Percentiles rank a stretch among this genome's conserved stretches.
Evolutionary conservation across 2,888 invertebrate genomes (phyloP).

Genomic region (Nephrotoma guestfalica): DNA sequence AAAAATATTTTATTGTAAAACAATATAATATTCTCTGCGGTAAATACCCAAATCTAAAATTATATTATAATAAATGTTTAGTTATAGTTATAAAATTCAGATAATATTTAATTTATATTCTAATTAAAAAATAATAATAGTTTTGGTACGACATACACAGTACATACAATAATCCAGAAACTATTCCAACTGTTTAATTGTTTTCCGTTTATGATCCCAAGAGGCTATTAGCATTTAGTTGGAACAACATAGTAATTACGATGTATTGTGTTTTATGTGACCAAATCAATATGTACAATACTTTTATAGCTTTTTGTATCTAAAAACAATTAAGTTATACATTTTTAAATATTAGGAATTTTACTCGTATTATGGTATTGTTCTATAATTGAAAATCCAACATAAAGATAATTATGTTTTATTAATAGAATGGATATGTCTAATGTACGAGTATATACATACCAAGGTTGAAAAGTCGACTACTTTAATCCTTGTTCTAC

Average conservation of each 20-base stretch:
- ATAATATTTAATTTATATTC: not conserved
- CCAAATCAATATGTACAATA: not conserved
- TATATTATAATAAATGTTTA: not conserved
- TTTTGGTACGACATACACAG: not conserved
- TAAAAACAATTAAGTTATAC: no score
- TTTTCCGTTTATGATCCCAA: not conserved
- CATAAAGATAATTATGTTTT: no score
- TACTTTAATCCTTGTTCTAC: no score
- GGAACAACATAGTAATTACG: not conserved
- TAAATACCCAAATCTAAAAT: not conserved
- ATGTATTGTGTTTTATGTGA: not conserved
- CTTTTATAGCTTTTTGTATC: not conserved
- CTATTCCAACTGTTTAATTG: not conserved
- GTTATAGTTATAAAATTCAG: not conserved
- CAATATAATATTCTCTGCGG: not conserved
- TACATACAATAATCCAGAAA: not conserved
- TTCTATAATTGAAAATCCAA: no score
- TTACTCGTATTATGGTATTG: no score
- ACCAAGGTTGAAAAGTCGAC: no score
- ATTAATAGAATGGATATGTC: no score
- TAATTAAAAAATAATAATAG: not conserved
- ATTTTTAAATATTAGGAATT: no score
- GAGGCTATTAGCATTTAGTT: not conserved
- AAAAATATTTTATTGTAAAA: not conserved
- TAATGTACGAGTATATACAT: no score